A percentile compares a stretch with the other conserved stretches of the same genome.
Evolutionary conservation across 1,140 invertebrate genomes (phyloP).

Genomic region (Ips nitidus): DNA sequence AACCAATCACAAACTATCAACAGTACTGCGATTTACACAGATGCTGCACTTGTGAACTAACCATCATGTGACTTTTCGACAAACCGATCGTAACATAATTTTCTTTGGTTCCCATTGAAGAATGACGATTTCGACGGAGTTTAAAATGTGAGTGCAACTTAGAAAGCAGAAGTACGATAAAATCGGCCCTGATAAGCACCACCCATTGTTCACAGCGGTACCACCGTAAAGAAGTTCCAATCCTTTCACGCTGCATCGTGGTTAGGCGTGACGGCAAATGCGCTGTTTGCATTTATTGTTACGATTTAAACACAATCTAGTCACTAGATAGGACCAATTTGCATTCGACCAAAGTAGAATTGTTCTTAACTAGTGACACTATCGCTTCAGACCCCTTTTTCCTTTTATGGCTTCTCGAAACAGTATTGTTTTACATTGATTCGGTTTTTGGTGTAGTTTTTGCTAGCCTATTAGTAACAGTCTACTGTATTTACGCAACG

Average conservation of each 20-base stretch:
- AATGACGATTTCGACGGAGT: neutral
- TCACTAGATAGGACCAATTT: conserved; percentile 33
- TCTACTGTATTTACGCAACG: no score
- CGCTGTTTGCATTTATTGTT: conserved; percentile 38
- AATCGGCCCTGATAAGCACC: conserved; percentile 38
- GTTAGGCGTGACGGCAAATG: conserved; percentile 39
- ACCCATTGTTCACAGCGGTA: conserved; percentile 37
- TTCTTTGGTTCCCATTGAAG: no score
- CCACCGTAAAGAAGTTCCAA: conserved; percentile 31
- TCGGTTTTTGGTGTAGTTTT: no score
- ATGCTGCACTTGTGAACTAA: no score
- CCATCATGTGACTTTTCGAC: no score
- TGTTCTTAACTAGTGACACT: conserved; percentile 13
- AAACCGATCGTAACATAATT: no score
- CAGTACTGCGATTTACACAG: no score
- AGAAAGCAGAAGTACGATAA: conserved; percentile 27
- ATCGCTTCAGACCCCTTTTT: neutral
- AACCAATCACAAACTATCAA: no score
- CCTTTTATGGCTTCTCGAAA: neutral
- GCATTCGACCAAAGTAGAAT: conserved; percentile 22
- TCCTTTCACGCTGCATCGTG: conserved; percentile 40
- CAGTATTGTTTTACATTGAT: no score
- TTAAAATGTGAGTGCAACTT: neutral
- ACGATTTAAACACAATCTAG: conserved; percentile 38
- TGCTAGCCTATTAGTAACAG: no score